These are phyloP conservation scores for Bubo bubo DNA, from an alignment of 2,113 vertebrate species.

Conservation along the genomic window DNA sequence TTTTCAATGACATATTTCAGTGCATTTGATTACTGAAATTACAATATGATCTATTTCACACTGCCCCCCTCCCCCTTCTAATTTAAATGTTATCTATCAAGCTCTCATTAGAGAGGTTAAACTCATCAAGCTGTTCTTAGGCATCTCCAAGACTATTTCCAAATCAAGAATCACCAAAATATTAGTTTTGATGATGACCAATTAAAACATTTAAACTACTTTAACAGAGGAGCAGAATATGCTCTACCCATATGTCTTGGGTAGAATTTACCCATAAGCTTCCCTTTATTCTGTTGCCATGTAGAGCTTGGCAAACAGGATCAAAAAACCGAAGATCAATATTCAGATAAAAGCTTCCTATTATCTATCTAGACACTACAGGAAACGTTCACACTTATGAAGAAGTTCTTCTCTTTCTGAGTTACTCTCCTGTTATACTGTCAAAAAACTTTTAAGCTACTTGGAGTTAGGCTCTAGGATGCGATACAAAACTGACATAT, in stretches of 20 bases:
- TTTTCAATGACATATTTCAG: conserved; percentile 46
- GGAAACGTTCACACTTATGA: neutral
- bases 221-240: neutral
- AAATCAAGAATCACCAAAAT: conserved; percentile 5
- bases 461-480: neutral
- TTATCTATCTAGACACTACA: neutral
- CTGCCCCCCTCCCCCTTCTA: neutral
- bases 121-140: neutral
- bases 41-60: conserved; percentile 32
- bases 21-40: conserved; percentile 49
- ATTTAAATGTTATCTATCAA: conserved; percentile 41
- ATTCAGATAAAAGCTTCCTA: neutral
- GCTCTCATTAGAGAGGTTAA: conserved; percentile 14
- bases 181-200: neutral
- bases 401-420: neutral
- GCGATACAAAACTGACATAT: neutral
- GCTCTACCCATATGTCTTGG: neutral
- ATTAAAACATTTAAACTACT: neutral
- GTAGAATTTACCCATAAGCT: neutral
- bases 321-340: neutral
- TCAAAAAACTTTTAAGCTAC: neutral
- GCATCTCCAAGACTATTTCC: neutral
- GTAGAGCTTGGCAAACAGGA: neutral
- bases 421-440: neutral
- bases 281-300: neutral